Evolutionary conservation across 2,888 invertebrate species (phyloP), one percentile per base, ranked within the genome.

Genomic region (Amiota mariae): DNA sequence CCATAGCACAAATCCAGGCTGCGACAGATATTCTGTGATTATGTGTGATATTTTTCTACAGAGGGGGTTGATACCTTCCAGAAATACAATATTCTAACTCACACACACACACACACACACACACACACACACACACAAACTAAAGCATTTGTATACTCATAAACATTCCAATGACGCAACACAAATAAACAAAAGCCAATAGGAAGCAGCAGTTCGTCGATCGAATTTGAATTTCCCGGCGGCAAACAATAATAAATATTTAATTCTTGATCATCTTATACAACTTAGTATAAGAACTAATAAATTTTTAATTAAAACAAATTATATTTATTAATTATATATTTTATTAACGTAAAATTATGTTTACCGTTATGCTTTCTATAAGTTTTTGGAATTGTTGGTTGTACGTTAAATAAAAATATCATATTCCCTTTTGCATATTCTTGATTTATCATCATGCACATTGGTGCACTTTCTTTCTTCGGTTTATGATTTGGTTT

Each of bases 1-100:
- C 88, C 87, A 87, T 87, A 81, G 72, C 81, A 78, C 80, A 86
- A 86, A 86, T 87, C 84, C 82, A 84, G 81, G 78, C 77, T 81
- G 2, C 56, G 46, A 13, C 10, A 66, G 66, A 66, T 66, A 66
- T 13, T 18, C 67, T 24, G 15, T 54, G 67, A 68, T 68, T 68
- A 18, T n/a, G 67, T 24, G 36, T 36, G 36, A 36, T 36, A 36
- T 54, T 51, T 4, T n/a, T n/a, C 8, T 18, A 20, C 10, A 10
- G 36, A 73, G 81, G 85, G 88, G 88, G 88, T 87, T 86, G 88
- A 82, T 84, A 13, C 10, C 12, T 54, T 68, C 20, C 67, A 68
- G 24, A 36, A 36, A 36, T 36, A 36, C 6, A 36, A 36, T 36
- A 36, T 36, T 36, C 36, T 68, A 47, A n/a, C 66, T 18, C 12